Base-by-base conservation (phyloP, 2,888 invertebrate genomes). In the Physocephala rufipes region DNA sequence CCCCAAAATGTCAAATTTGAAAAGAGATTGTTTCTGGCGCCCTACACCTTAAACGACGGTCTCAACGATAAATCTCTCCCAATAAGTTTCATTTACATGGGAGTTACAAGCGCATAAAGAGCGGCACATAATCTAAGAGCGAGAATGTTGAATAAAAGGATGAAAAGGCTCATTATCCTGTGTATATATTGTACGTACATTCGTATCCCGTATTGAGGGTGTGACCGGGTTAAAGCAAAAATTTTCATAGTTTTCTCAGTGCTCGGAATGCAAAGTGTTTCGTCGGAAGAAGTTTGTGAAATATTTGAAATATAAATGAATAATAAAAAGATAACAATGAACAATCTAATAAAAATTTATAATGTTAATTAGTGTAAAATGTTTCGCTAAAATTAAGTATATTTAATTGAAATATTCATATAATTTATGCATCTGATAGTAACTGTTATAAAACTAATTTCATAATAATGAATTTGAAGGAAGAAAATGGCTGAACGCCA, bases 211-310 rank as follows among this genome's bases (percentile, higher is more conserved):
- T 82, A 80, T 81, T 82, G 85, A 86, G 85, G 85, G 85, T 85
- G 85, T 85, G 85, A 84, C 85, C 85, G 85, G 85, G 84, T 84
- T 84, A 84, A 82, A 83, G 80, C 79, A 78, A 78, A 81, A 83
- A 81, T 83, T 83, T 83, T 82, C 84, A 83, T 84, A 84, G 82
- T 82, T 81, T 81, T 80, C 81, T 83, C 79, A 82, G 80, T 82
- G 79, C 81, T 83, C 79, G 82, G 80, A 81, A 84, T 81, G 81
- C 80, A 75, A 80, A 83, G 83, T 81, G 79, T 81, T 69, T 73
- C 65, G 67, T 59, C 68, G 70, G 67, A 43, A 70, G 28, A 51
- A 49, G 36, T 43, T n/a, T 2, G 16, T 9, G 45, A 28, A 45
- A 70, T 49, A 21, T 53, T 59, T 3, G 16, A 26, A 69, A 47